These are phyloP conservation scores for Addax nasomaculatus DNA, from an alignment of 2,113 vertebrate genomes.

Conservation along the genomic window DNA sequence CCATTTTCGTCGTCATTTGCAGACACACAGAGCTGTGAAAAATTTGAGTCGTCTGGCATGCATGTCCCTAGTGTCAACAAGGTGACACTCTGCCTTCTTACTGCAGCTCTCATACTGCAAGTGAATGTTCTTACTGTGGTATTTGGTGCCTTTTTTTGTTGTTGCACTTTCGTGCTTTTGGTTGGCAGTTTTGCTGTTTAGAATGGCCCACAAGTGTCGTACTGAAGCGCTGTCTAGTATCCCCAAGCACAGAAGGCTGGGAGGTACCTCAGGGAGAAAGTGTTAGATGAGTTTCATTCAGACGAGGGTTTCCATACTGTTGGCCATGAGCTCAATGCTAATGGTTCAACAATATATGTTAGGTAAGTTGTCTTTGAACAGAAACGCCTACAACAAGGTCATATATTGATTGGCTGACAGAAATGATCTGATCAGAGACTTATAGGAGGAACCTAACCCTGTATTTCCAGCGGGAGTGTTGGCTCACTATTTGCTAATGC, in stretches of 20 bases:
- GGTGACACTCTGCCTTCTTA: background rate
- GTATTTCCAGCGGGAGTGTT: background rate
- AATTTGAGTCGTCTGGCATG: fast-evolving
- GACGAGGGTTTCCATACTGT: fast-evolving
- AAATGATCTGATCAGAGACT: background rate
- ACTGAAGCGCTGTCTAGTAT: background rate
- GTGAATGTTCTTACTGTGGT: background rate
- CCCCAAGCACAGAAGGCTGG: background rate
- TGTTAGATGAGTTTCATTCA: background rate
- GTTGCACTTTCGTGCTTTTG: background rate
- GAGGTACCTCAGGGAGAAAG: background rate
- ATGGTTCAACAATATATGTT: background rate
- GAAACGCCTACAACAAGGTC: background rate
- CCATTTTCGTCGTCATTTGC: background rate
- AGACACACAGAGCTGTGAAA: background rate
- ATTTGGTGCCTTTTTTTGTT: background rate
- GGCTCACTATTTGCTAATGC: background rate
- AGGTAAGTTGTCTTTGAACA: background rate
- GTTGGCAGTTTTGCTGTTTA: background rate
- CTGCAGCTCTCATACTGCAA: background rate
- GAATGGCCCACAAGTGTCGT: background rate
- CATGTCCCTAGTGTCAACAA: background rate
- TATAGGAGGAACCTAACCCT: background rate
- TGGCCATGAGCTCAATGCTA: background rate
- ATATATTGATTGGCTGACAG: background rate